These are phyloP conservation scores for Cheumatopsyche charites DNA, from an alignment of 1,140 invertebrate genomes.

Conservation along the genomic window DNA sequence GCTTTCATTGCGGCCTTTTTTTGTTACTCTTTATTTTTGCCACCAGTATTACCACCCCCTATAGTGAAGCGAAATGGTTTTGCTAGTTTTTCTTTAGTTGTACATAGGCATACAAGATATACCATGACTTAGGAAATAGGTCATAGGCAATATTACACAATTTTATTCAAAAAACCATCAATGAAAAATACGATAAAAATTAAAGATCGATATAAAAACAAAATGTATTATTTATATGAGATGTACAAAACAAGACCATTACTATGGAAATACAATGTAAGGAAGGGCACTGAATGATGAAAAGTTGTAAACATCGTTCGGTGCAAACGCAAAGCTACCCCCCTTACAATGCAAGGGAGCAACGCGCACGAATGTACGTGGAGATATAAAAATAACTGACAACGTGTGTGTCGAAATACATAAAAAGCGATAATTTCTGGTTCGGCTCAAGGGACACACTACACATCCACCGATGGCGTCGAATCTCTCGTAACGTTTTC, in stretches of 20 bases:
- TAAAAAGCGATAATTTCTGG: slow-evolving; percentile 23
- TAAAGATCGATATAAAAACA: too few species aligned
- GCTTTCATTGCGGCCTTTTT: background rate
- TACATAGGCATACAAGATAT: background rate
- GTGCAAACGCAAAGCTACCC: too few species aligned
- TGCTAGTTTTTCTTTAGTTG: background rate
- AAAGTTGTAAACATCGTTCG: too few species aligned
- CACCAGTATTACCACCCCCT: slow-evolving; percentile 3
- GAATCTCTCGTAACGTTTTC: slow-evolving; percentile 23
- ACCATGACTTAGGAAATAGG: slow-evolving; percentile 2
- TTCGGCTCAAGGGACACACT: background rate
- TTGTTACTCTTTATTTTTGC: background rate
- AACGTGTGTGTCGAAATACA: slow-evolving; percentile 9
- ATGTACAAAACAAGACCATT: too few species aligned
- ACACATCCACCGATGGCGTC: slow-evolving; percentile 8
- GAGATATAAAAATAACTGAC: too few species aligned
- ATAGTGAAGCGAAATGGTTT: slow-evolving; percentile 6
- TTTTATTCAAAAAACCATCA: too few species aligned
- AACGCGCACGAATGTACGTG: too few species aligned
- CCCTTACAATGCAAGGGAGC: too few species aligned
- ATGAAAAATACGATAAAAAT: too few species aligned
- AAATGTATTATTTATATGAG: too few species aligned
- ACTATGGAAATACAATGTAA: too few species aligned
- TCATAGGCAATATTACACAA: background rate
- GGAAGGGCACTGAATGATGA: too few species aligned